Evolutionary conservation across 2,797 vertebrate species (phyloP), one percentile per base, ranked within the genome.

Genomic region (Pseudomugil tenellus): DNA sequence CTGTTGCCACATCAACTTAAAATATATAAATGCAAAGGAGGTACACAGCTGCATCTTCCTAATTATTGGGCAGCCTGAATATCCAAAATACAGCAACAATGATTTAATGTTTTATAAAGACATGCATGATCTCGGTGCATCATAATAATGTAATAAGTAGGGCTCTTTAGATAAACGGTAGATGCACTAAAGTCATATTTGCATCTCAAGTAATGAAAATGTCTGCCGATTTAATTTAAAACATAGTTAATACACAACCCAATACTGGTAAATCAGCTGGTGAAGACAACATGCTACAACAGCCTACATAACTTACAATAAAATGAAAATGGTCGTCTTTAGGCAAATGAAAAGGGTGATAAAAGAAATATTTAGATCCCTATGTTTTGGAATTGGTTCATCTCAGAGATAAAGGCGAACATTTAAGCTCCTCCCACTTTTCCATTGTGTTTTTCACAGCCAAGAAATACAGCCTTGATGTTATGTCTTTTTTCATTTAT

Each of bases 381-480:
- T 71, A 34, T 70, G 77, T 59, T 74, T 63, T 43, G 31, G 16
- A 54, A 51, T 35, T 14, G 72, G 54, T 26, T 74, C 43, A 59
- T 58, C 1, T 72, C 48, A 0, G 34, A 68, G 49, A 55, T 57
- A 43, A 67, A 67, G 26, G 13, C 10, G 1, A 59, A 68, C 68
- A 54, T 21, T 52, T 51, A 37, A 74, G 58, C 56, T 54, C 70
- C 49, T 29, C 71, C 69, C 23, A 10, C 59, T 52, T 67, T 26
- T 49, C 31, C 32, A 60, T 16, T 39, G 25, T 54, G 14, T 57
- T 51, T 63, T 79, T 63, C 55, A 35, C 34, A 0, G 16, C 37
- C 39, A 65, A 74, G 74, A 89, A 63, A 79, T 70, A 84, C 48
- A 55, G 58, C 76, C 63, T 39, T 1, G 23, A 37, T 56, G 67